Evolutionary conservation across 2,797 vertebrate genomes (phyloP).

Genomic region (Aselliscus stoliczkanus): DNA sequence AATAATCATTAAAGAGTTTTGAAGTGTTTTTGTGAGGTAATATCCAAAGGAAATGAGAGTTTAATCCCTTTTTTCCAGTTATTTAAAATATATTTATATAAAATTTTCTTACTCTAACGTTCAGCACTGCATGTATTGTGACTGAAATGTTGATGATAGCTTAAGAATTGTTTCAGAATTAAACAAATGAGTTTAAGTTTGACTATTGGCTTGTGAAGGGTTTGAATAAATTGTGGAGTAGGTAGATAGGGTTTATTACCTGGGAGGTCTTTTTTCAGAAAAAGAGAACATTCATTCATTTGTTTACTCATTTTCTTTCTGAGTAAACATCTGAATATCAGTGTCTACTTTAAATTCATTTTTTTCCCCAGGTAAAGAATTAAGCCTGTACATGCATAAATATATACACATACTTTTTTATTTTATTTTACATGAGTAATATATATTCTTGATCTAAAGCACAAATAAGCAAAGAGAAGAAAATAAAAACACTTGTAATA

Average conservation of each 20-base stretch:
- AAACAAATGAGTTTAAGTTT: conserved; percentile 1
- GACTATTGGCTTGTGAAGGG: not conserved
- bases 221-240: not conserved
- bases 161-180: not conserved
- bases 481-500: not conserved
- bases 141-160: not conserved
- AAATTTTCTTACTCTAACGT: not conserved
- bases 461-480: not conserved
- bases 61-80: not conserved
- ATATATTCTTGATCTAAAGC: not conserved
- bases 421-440: not conserved
- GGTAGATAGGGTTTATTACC: not conserved
- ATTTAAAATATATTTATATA: not conserved
- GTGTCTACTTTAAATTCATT: not conserved
- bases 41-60: not conserved
- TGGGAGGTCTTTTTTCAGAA: not conserved
- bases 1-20: not conserved
- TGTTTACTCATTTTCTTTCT: not conserved
- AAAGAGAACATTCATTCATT: not conserved
- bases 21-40: not conserved
- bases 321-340: not conserved
- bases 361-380: not conserved
- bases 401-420: not conserved
- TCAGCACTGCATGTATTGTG: not conserved
- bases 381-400: not conserved